phyloP scores from a whole-genome alignment of 53 echinoderm and acorn worm species.

The Holothuria scabra region DNA sequence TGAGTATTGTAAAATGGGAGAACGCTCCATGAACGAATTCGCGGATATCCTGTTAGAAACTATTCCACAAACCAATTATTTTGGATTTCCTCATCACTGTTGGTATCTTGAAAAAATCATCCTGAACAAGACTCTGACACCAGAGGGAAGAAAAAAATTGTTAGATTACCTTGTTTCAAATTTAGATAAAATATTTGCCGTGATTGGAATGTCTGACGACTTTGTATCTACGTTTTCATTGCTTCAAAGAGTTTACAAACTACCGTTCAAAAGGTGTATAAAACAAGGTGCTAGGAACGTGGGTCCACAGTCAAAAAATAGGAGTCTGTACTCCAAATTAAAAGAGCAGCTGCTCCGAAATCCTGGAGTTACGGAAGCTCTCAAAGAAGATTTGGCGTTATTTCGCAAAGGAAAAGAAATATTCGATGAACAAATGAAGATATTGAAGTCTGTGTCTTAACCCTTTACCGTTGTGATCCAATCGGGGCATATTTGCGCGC shows the following conservation, averaged over 20 bases:
- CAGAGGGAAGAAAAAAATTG: conserved; percentile 43
- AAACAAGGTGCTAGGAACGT: neutral
- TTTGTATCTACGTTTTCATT: conserved; percentile 66
- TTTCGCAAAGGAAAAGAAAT: conserved; percentile 71
- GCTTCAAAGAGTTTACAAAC: conserved; percentile 64
- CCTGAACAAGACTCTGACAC: conserved; percentile 54
- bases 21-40: neutral
- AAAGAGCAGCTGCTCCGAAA: conserved; percentile 31
- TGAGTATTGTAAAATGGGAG: conserved; percentile 54
- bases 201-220: conserved; percentile 71
- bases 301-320: neutral
- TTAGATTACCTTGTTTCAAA: conserved; percentile 64
- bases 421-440: conserved; percentile 63
- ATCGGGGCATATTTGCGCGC: too few relatives aligned
- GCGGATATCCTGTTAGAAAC: neutral
- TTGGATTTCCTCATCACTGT: conserved; percentile 46
- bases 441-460: neutral
- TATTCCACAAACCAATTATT: neutral
- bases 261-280: conserved; percentile 61
- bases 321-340: neutral
- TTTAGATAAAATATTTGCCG: conserved; percentile 75
- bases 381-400: conserved; percentile 62
- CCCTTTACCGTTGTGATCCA: too few relatives aligned
- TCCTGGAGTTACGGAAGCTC: conserved; percentile 51
- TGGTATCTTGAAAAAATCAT: conserved; percentile 76